Base-by-base conservation (phyloP, 92 coral and sea anemone genomes). In the Montipora capitata region DNA sequence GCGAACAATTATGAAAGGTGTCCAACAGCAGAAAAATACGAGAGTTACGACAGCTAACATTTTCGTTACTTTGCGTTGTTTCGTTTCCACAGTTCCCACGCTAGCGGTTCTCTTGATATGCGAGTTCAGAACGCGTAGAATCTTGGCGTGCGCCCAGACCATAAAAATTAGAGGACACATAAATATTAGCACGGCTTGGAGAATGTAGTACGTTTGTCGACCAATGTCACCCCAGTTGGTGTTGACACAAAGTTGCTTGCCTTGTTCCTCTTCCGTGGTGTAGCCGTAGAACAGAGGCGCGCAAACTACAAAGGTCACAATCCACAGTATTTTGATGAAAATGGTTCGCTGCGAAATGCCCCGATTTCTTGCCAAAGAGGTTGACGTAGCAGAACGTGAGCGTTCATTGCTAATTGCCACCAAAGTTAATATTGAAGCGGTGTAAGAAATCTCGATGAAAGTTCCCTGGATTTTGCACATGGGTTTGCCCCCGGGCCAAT, bases 361-460 rank as follows among this genome's bases (percentile, higher is more conserved):
- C 13, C 92, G 96, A 49, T 93, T 91, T 59, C 96, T 82, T 7
- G 95, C 96, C 5, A 93, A 62, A 16, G 88, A 75, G 38, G 82
- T 95, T n/a, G 98, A 90, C 6, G 92, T 78, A 79, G 91, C 91
- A 4, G 96, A 91, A 10, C 98, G 96, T 68, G 85, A 84, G 38
- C 98, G 81, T 64, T 95, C 98, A 43, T 93, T 91, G 81, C 98
- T 95, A 41, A 95, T 95, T 1, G 98, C 98, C 35, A 91, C 98
- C 18, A 95, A 72, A 12, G 98, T 95, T 78, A 95, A 62, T 76
- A 95, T 93, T 0, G 98, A 95, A 35, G 90, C 98, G 15, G 93
- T 81, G 85, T 95, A 95, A 2, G 98, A 93, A 10, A 88, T 88
- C 83, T 95, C 98, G 68, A 95, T 91, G 35, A 93, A 76, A 68